These are phyloP conservation scores for Sphaerophoria rueppellii DNA, from an alignment of 2,888 invertebrate species.

Conservation along the genomic window DNA sequence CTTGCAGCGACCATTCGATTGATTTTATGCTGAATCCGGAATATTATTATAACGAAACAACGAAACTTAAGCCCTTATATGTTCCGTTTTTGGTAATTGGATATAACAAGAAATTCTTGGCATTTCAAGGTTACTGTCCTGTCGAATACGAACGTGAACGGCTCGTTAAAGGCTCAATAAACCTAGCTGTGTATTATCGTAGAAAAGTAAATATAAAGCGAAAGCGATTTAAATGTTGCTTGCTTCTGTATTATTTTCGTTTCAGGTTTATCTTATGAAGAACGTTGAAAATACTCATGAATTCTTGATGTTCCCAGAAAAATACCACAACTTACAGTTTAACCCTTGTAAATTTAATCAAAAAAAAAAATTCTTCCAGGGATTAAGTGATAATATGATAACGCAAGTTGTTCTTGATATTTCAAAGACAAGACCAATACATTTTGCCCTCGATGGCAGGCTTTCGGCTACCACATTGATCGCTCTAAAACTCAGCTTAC, in stretches of 20 bases:
- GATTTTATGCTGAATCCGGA: slow-evolving; percentile 83
- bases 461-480: slow-evolving; percentile 84
- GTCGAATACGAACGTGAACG: slow-evolving; percentile 82
- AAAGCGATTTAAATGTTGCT: too few relatives aligned
- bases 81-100: slow-evolving; percentile 83
- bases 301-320: slow-evolving; percentile 83
- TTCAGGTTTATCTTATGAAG: slow-evolving; percentile 84
- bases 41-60: slow-evolving; percentile 81
- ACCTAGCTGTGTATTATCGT: slow-evolving; percentile 82
- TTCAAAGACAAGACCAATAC: slow-evolving; percentile 84
- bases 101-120: slow-evolving; percentile 81
- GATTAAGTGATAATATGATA: slow-evolving; percentile 79
- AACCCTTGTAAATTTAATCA: neutral
- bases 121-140: slow-evolving; percentile 85
- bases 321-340: slow-evolving; percentile 83
- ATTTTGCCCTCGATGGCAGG: slow-evolving; percentile 84
- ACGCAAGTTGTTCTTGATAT: slow-evolving; percentile 84
- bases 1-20: slow-evolving; percentile 84
- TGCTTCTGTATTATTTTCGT: neutral
- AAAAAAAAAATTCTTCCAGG: neutral
- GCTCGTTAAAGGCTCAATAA: slow-evolving; percentile 58
- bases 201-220: slow-evolving; percentile 77
- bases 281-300: slow-evolving; percentile 82
- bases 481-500: slow-evolving; percentile 84
- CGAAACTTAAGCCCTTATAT: slow-evolving; percentile 82